Evolutionary conservation across 2,113 vertebrate genomes (phyloP).

Genomic region (Phalacrocorax brasilianus): DNA sequence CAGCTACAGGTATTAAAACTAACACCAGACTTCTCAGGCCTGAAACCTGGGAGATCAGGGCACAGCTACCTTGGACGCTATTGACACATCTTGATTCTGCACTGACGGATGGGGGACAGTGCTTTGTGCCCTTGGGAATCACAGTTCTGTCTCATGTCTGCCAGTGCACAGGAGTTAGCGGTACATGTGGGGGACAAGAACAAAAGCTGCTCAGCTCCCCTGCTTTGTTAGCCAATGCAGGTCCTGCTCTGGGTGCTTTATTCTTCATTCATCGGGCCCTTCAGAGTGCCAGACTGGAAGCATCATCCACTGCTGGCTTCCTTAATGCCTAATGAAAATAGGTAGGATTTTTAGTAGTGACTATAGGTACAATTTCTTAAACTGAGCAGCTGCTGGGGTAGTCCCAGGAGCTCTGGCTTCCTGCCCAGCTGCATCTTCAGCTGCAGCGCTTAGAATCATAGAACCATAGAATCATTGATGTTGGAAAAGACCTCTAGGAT

Average conservation of each 20-base stretch:
- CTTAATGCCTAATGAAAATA: neutral
- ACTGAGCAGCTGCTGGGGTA: neutral
- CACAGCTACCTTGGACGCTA: accelerated
- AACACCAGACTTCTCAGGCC: neutral
- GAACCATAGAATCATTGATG: too few species aligned
- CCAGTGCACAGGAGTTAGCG: neutral
- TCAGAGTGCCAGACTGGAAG: neutral
- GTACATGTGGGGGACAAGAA: neutral
- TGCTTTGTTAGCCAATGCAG: neutral
- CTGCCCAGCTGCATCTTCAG: neutral
- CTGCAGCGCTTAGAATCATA: neutral
- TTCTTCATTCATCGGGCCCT: neutral
- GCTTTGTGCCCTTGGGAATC: neutral
- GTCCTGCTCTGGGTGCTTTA: neutral
- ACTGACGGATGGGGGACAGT: accelerated
- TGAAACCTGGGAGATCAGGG: neutral
- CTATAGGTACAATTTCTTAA: neutral
- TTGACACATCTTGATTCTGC: accelerated
- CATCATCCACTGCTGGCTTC: neutral
- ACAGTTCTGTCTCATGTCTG: neutral
- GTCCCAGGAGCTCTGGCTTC: neutral
- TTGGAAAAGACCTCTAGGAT: too few species aligned
- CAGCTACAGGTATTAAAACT: neutral
- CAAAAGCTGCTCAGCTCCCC: neutral
- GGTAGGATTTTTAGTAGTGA: neutral